Base-by-base conservation (phyloP, 2,113 vertebrate genomes). In the Lagopus muta region DNA sequence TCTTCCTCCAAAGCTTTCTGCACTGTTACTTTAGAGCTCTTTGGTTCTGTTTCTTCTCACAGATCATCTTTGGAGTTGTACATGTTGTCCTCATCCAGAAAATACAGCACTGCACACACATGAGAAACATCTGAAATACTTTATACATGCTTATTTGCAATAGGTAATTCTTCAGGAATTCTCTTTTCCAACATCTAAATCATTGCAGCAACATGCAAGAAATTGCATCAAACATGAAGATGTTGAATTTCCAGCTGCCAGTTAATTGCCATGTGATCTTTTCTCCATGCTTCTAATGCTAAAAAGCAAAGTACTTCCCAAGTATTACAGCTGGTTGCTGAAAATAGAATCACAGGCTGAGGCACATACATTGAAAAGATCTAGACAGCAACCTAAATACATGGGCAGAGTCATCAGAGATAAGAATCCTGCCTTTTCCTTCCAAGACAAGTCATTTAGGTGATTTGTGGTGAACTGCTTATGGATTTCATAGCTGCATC, bases 171-270 rank as follows among this genome's bases (percentile, higher is more conserved):
- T 81, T 71, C n/a, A 75, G 70, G 13, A 72, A 57, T 8, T 12
- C 17, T n/a, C 13, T 19, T 24, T 45, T 83, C 50, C 2, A 10
- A 54, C 52, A 77, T 54, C 32, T n/a, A 64, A 78, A 77, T 65
- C 32, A 65, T 38, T 32, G 10, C 40, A 86, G 69, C 13, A 5
- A 76, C n/a, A 58, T 40, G 73, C 22, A 67, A 91, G 86, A 91
- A 81, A 45, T 19, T 43, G 28, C 67, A 67, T 79, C 77, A 86
- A 36, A 71, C 66, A 87, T 70, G 71, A 87, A 78, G 40, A n/a
- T 82, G 77, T 55, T 94, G 82, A 92, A 86, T 95, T 95, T 89
- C 82, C 70, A 90, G 8, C 76, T 86, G 67, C 27, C 58, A 90
- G 47, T 16, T 81, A 89, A 92, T 79, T 85, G 72, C 40, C 75